Conservation (phyloP, 2,113 vertebrate genomes). For the Ia io region DNA sequence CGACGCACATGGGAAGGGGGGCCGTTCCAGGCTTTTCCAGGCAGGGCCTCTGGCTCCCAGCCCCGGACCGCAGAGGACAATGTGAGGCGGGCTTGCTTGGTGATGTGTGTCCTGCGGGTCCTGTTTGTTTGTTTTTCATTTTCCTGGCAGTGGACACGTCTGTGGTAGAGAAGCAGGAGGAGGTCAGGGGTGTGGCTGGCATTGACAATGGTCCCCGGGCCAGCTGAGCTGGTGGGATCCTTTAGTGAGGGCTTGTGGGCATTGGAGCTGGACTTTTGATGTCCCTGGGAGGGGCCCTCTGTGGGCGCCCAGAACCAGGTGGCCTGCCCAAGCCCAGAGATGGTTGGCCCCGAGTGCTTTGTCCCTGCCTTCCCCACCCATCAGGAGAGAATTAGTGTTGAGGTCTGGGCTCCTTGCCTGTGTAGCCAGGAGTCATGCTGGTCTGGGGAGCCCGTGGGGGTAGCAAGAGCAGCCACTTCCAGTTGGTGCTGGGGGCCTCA, state of each 20-base stretch:
- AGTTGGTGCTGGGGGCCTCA: neutral
- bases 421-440: neutral
- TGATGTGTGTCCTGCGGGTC: conserved; percentile 43
- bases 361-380: neutral
- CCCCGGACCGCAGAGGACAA: conserved; percentile 63
- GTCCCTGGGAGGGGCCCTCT: neutral
- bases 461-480: neutral
- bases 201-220: neutral
- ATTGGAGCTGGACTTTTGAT: neutral
- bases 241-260: neutral
- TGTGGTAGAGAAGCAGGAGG: conserved; percentile 16
- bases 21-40: conserved; percentile 25
- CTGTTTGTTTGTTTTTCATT: conserved; percentile 61
- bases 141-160: conserved; percentile 38
- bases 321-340: neutral
- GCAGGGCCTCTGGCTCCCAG: conserved; percentile 46
- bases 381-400: conserved; percentile 8
- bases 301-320: neutral
- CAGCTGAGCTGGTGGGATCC: neutral
- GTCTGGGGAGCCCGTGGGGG: neutral
- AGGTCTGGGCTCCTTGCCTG: conserved; percentile 3
- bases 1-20: neutral
- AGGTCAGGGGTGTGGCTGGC: neutral
- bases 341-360: neutral
- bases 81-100: conserved; percentile 46